Evolutionary conservation across 2,888 invertebrate species (phyloP).

Genomic region (Caenorhabditis plicata): DNA sequence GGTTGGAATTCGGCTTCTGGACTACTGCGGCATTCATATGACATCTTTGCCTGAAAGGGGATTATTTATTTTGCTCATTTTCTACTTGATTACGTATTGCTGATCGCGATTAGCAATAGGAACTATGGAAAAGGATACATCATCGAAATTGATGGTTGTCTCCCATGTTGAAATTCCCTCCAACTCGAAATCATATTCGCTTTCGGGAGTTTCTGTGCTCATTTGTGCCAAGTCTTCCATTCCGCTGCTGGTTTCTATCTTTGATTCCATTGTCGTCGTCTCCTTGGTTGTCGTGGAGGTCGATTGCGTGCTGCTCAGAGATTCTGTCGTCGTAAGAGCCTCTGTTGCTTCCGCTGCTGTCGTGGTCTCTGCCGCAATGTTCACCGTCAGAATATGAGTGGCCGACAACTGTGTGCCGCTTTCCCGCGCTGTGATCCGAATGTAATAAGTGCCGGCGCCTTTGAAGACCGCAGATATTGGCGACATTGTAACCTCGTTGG

Average conservation of each 20-base stretch:
- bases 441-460: neutral
- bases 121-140: neutral
- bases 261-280: too few relatives aligned
- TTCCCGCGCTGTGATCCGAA: neutral
- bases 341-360: neutral
- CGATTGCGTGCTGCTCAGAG: neutral
- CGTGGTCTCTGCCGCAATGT: neutral
- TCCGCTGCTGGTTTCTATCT: too few relatives aligned
- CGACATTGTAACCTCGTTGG: too few relatives aligned
- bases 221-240: too few relatives aligned
- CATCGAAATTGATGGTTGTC: slow-evolving; percentile 1
- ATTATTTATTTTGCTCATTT: neutral
- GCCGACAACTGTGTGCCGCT: neutral
- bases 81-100: neutral
- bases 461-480: too few relatives aligned
- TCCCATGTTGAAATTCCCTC: slow-evolving; percentile 4
- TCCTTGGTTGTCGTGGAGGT: neutral
- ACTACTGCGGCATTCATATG: slow-evolving; percentile 10
- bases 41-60: slow-evolving; percentile 4
- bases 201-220: too few relatives aligned
- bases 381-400: neutral
- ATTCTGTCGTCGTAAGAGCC: neutral
- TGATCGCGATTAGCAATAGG: slow-evolving; percentile 3
- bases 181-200: slow-evolving; percentile 10
- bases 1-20: neutral